Evolutionary conservation across 2,113 vertebrate species (phyloP), one percentile per base, ranked within the genome.

Genomic region (Channa argus): DNA sequence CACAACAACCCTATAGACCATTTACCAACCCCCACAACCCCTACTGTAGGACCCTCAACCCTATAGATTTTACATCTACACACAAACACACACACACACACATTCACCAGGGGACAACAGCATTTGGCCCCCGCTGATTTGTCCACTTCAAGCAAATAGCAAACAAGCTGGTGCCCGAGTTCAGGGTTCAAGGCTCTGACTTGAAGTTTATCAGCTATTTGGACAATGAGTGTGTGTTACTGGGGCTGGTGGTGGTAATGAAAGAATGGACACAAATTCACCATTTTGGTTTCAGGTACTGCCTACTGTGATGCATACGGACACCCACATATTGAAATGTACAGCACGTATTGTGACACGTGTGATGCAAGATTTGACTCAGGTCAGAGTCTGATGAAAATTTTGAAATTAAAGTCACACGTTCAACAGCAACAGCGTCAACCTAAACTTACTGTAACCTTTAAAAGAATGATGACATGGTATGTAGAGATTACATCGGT

Each of bases 131-230:
- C 86, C 76, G 14, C 71, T 71, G 84, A 75, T 86, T 13, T 36
- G 64, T 86, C 71, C 79, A 51, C 74, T 83, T 54, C 49, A 39
- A 61, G 67, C 34, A 37, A 64, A 63, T 49, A n/a, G 77, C 88
- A 92, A 90, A 92, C 91, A 60, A 68, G 65, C 75, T 85, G 92
- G 91, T 90, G 92, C 88, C 92, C 83, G 61, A 73, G 68, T 87
- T 86, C 74, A 70, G 54, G 84, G 86, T 90, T 91, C 87, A 81
- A 82, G 84, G 64, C 82, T 89, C 80, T 80, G 70, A 86, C 79
- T 66, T 66, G 5, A 59, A 80, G 44, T 79, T 89, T 85, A 91
- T 86, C 90, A 80, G 79, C 34, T 67, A 13, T 15, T 11, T 65
- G 58, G 71, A 83, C 77, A 78, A 64, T 70, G 78, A 60, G 74